Percentiles rank a stretch among this genome's conserved stretches.
Evolutionary conservation across 2,113 vertebrate genomes (phyloP).

Genomic region (Hyla sarda): DNA sequence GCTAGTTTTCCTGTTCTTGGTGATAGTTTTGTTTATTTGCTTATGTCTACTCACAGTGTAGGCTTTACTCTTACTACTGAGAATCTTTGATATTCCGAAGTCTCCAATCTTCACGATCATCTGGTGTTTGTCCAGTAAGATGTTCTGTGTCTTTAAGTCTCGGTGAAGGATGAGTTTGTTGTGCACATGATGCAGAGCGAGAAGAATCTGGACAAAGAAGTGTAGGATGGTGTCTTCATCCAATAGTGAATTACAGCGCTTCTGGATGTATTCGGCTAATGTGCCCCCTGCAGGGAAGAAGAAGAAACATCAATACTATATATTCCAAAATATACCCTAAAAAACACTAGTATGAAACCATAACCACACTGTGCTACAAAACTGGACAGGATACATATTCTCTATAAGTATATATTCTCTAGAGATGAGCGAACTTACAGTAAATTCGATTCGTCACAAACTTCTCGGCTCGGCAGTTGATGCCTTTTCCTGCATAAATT

Average conservation of each 20-base stretch:
- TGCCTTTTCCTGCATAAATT: no score
- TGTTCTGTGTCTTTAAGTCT: slow-evolving; percentile 98
- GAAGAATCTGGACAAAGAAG: slow-evolving; percentile 96
- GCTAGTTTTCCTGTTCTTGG: not conserved
- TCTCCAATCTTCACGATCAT: slow-evolving; percentile 97
- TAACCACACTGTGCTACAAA: no score
- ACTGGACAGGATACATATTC: no score
- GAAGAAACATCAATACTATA: not conserved
- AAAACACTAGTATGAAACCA: no score
- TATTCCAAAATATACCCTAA: not conserved
- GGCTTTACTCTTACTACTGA: slow-evolving; percentile 99
- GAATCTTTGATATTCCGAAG: slow-evolving; percentile 98
- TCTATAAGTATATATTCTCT: no score
- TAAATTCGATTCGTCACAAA: no score
- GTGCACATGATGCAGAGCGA: slow-evolving; percentile 95
- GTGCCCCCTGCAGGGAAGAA: slow-evolving; percentile 83
- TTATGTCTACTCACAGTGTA: slow-evolving; percentile 83
- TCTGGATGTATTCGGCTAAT: slow-evolving; percentile 94
- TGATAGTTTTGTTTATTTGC: not conserved
- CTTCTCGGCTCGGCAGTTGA: no score
- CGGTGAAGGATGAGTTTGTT: slow-evolving; percentile 96
- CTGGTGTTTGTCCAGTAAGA: slow-evolving; percentile 95
- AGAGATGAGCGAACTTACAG: no score
- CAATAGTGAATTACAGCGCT: slow-evolving; percentile 94
- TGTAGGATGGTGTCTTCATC: slow-evolving; percentile 97